Conservation (phyloP, 2,888 invertebrate genomes). For the Epinotia demarniana region DNA sequence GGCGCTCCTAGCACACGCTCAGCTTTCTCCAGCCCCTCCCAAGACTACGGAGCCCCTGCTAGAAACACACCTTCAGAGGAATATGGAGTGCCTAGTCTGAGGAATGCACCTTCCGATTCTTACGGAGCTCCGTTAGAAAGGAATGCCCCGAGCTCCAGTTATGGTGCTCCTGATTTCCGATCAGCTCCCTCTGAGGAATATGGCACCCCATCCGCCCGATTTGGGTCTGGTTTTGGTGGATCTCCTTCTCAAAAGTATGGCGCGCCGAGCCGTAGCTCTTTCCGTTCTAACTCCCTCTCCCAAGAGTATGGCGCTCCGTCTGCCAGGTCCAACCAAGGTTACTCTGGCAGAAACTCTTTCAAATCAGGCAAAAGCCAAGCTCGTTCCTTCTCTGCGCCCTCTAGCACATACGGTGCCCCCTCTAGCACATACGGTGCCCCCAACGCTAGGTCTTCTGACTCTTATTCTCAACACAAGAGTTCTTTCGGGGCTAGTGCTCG, state of each 20-base stretch:
- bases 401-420: slow-evolving; percentile 55
- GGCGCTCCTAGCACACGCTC: slow-evolving; percentile 51
- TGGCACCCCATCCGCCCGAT: slow-evolving; percentile 56
- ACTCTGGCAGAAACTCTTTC: slow-evolving; percentile 57
- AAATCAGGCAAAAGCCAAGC: slow-evolving; percentile 59
- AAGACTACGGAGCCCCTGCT: slow-evolving; percentile 55
- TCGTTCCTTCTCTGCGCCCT: slow-evolving; percentile 54
- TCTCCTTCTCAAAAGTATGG: slow-evolving; percentile 59
- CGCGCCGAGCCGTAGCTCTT: slow-evolving; percentile 54
- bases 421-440: slow-evolving; percentile 59
- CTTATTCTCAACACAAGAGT: slow-evolving; percentile 56
- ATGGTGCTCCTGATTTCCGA: slow-evolving; percentile 59
- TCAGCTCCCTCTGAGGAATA: slow-evolving; percentile 62
- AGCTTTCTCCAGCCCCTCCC: slow-evolving; percentile 47
- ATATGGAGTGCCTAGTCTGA: slow-evolving; percentile 58
- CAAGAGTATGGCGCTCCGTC: slow-evolving; percentile 64
- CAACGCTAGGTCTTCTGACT: slow-evolving; percentile 55
- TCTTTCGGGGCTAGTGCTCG: slow-evolving; percentile 61
- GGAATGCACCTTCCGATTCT: slow-evolving; percentile 50
- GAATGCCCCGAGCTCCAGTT: slow-evolving; percentile 54
- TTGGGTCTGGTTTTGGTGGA: slow-evolving; percentile 51
- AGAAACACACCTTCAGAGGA: slow-evolving; percentile 52
- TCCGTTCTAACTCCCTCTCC: slow-evolving; percentile 52
- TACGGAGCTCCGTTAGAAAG: slow-evolving; percentile 55
- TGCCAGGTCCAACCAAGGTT: slow-evolving; percentile 55